Evolutionary conservation across 2,113 vertebrate species (phyloP), one percentile per base, ranked within the genome.

Genomic region (Spea bombifrons): DNA sequence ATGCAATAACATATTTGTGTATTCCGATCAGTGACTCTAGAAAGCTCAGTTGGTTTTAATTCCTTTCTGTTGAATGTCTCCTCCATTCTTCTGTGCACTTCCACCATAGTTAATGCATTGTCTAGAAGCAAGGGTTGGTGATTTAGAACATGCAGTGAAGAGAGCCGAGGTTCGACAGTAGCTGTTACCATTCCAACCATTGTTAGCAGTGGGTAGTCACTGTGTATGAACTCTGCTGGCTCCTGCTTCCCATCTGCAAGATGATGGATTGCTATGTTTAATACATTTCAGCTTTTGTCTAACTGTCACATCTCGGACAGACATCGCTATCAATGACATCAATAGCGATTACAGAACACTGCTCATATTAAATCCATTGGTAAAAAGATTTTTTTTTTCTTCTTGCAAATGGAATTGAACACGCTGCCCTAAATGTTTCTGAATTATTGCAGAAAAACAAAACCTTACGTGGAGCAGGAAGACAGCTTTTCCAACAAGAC

Each of bases 201-300:
- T 90, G 89, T 92, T 92, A 93, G 88, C 89, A 90, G 90, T 85
- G 73, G 90, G 92, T 77, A 92, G 92, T 87, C 85, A 84, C 83
- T 90, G 88, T 86, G 83, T 89, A 91, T 91, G 87, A 92, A 92
- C 92, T 89, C 88, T 77, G 80, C 83, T 87, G 91, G 92, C 89
- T 93, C 89, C 91, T 92, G 91, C 91, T 89, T 89, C 86, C 90
- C 92, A 92, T 92, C 92, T 93, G 92, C 84, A 75, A 88, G 83
- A 90, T 94, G 93, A 94, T 93, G 91, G 91, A 93, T 93, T 93
- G 90, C 91, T 90, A 83, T 90, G 90, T 93, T 94, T 92, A 91
- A 93, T 93, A 92, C 89, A 91, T 94, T 91, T 94, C 91, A 91
- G 92, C 90, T 94, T 93, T 94, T 93, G 92, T 94, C 90, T 82